Evolutionary conservation across 2,113 vertebrate species (phyloP).

Genomic region (Tachysurus fulvidraco): DNA sequence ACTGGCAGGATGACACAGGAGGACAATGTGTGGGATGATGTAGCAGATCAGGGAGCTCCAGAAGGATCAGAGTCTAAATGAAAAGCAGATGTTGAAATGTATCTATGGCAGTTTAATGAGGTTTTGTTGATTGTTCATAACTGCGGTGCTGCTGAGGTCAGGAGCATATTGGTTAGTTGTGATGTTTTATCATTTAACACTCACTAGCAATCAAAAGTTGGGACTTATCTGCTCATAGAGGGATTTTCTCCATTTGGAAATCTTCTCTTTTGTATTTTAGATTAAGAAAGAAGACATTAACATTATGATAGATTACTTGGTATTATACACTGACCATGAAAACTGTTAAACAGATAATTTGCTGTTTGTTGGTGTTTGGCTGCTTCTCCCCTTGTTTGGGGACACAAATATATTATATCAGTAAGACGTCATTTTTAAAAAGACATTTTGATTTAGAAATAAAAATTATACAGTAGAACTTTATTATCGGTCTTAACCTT

Average conservation of each 20-base stretch:
- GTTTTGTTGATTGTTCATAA: conserved; percentile 19
- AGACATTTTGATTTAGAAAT: neutral
- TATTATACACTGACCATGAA: neutral
- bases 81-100: conserved; percentile 31
- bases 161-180: neutral
- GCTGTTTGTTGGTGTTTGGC: neutral
- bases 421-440: neutral
- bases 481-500: neutral
- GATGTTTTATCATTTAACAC: neutral
- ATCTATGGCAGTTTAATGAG: conserved; percentile 27
- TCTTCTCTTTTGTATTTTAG: neutral
- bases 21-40: conserved; percentile 32
- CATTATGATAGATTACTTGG: neutral
- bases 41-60: conserved; percentile 24
- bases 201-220: neutral
- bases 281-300: neutral
- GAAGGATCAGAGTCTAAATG: conserved; percentile 9
- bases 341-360: neutral
- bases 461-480: neutral
- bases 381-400: neutral
- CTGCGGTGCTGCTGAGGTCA: neutral
- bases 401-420: neutral
- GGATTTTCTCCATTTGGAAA: neutral
- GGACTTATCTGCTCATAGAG: neutral
- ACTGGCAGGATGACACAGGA: conserved; percentile 17